Percentiles rank a stretch among this genome's conserved stretches.
phyloP scores from a whole-genome alignment of 1,140 invertebrate genomes.

The Drosophila pectinifera region DNA sequence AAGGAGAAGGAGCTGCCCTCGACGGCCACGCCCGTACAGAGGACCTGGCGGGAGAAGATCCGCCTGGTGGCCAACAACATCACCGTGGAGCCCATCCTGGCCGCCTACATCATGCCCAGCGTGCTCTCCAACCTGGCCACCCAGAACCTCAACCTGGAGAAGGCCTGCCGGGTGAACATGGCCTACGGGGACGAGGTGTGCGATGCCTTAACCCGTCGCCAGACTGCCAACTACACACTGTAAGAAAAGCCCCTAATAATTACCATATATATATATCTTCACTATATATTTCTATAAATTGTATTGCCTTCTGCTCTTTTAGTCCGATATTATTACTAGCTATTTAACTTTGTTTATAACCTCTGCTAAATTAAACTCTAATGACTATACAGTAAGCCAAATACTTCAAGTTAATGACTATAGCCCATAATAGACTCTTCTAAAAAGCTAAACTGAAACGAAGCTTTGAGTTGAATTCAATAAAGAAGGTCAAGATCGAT shows the following conservation, averaged over 20 bases:
- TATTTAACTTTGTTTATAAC: too few species aligned
- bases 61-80: constrained; percentile 88
- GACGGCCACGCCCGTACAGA: constrained; percentile 1
- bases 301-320: too few species aligned
- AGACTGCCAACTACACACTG: constrained; percentile 89
- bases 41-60: constrained; percentile 86
- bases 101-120: constrained; percentile 92
- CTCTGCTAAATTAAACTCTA: too few species aligned
- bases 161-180: constrained; percentile 93
- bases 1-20: constrained; percentile 9
- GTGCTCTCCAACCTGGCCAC: constrained; percentile 91
- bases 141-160: constrained; percentile 93
- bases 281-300: too few species aligned
- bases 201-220: constrained; percentile 88
- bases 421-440: too few species aligned
- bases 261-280: too few species aligned
- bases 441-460: too few species aligned
- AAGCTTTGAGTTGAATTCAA: too few species aligned
- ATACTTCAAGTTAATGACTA: too few species aligned
- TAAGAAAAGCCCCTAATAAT: constrained; percentile 50
- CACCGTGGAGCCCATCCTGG: constrained; percentile 92
- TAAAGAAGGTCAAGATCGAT: too few species aligned
- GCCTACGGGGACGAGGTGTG: constrained; percentile 89
- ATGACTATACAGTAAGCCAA: too few species aligned
- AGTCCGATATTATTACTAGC: too few species aligned